A percentile compares a stretch with the other conserved stretches of the same genome.
Evolutionary conservation across 2,797 vertebrate genomes (phyloP).

Genomic region (Salmo trutta): DNA sequence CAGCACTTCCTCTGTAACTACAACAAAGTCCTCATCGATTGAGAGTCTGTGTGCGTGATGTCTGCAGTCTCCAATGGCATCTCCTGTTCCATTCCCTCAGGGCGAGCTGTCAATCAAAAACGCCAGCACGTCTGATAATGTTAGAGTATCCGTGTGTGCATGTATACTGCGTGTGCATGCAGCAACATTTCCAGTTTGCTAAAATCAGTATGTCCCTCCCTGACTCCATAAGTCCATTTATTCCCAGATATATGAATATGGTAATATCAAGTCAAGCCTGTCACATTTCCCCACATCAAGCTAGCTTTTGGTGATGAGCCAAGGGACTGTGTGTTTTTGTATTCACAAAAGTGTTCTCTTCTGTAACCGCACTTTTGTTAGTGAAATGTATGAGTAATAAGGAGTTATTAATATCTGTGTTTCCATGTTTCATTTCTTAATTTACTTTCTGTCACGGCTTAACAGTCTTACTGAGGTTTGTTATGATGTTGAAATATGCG

Average conservation of each 20-base stretch:
- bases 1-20: too few relatives aligned
- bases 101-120: too few relatives aligned
- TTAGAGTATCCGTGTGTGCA: background rate
- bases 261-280: background rate
- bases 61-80: background rate
- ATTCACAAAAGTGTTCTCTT: background rate
- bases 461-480: too few relatives aligned
- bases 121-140: too few relatives aligned
- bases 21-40: background rate
- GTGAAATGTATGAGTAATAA: conserved; percentile 32
- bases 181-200: background rate
- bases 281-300: background rate
- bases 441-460: too few relatives aligned
- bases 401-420: conserved; percentile 10
- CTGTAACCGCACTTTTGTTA: conserved; percentile 25
- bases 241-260: background rate
- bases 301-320: background rate
- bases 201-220: background rate
- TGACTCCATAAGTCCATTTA: background rate
- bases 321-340: background rate
- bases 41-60: background rate
- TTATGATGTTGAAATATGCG: conserved; percentile 45
- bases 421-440: conserved; percentile 31
- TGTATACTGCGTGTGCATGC: background rate
- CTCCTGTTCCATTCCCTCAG: too few relatives aligned